These are phyloP conservation scores for Eulemur macaco DNA, from an alignment of 2,113 vertebrate species.

Conservation along the genomic window DNA sequence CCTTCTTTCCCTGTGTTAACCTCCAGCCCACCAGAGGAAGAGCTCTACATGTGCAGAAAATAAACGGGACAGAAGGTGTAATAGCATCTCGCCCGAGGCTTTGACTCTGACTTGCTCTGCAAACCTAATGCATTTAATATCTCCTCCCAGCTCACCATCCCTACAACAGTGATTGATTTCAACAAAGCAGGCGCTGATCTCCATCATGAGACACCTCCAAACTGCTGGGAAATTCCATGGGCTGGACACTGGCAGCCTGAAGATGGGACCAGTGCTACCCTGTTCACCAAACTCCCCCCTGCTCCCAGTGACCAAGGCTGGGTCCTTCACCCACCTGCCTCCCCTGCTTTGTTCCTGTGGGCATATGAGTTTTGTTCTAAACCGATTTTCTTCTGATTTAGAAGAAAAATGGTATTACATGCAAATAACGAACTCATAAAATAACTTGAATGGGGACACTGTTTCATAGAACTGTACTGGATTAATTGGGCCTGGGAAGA, in stretches of 20 bases:
- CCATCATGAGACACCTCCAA: background rate
- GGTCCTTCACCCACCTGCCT: background rate
- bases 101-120: fast-evolving
- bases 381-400: background rate
- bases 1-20: background rate
- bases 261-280: background rate
- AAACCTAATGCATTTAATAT: too few species aligned
- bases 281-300: fast-evolving
- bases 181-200: background rate
- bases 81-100: fast-evolving
- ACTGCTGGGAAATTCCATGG: fast-evolving
- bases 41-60: fast-evolving
- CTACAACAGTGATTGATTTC: fast-evolving
- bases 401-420: too few species aligned
- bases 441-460: background rate
- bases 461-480: background rate
- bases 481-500: background rate
- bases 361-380: background rate
- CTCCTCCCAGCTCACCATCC: background rate
- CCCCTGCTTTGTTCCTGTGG: background rate
- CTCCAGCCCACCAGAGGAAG: background rate
- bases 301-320: fast-evolving
- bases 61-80: background rate
- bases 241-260: fast-evolving
- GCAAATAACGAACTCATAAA: fast-evolving